These are phyloP conservation scores for Sapayoa aenigma DNA, from an alignment of 2,113 vertebrate species.

Conservation along the genomic window DNA sequence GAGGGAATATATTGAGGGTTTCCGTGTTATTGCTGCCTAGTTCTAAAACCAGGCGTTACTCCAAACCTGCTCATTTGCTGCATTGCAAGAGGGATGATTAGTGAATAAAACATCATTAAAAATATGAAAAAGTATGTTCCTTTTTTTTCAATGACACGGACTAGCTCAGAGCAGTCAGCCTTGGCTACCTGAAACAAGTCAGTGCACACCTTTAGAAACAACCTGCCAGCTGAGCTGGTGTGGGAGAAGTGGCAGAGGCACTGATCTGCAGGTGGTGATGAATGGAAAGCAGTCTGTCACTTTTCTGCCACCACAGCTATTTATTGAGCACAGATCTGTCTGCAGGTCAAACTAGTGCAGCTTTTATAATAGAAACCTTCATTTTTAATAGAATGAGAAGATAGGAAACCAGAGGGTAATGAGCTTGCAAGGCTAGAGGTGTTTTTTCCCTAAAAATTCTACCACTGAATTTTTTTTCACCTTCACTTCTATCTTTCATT, in stretches of 20 bases:
- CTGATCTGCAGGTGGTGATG: not conserved
- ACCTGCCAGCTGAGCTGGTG: not conserved
- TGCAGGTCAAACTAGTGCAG: not conserved
- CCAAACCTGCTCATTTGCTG: not conserved
- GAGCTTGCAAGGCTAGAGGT: not conserved
- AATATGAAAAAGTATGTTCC: not conserved
- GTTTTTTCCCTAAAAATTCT: not conserved
- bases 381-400: not conserved
- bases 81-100: not conserved
- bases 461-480: not conserved
- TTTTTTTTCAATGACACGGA: not conserved
- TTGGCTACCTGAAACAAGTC: not conserved
- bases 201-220: not conserved
- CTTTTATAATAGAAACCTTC: not conserved
- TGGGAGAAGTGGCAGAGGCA: not conserved
- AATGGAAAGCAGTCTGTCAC: accelerated
- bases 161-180: not conserved
- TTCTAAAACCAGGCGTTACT: not conserved
- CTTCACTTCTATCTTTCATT: not conserved
- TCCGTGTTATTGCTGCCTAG: not conserved
- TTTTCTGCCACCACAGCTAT: not conserved
- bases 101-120: not conserved
- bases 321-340: not conserved
- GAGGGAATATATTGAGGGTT: not conserved
- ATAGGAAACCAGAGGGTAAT: not conserved